Conservation (phyloP, 2,888 invertebrate genomes). For the Nephrotoma appendiculata region DNA sequence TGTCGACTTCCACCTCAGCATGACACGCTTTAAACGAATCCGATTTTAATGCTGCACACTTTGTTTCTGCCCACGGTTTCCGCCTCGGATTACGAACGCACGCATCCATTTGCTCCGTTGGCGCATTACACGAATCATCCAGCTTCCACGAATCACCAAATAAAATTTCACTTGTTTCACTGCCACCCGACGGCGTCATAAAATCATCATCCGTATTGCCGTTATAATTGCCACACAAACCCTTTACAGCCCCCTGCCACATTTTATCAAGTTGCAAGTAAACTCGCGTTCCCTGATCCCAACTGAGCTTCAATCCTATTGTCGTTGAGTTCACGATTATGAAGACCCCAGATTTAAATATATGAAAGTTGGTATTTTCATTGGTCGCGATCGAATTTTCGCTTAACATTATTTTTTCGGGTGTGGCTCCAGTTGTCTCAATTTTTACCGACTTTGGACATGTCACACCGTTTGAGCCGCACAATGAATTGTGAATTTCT, state of each 20-base stretch:
- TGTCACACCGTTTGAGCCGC: slow-evolving; percentile 72
- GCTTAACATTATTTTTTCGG: slow-evolving; percentile 49
- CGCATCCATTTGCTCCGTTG: slow-evolving; percentile 44
- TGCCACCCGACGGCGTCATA: slow-evolving; percentile 67
- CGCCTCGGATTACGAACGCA: slow-evolving; percentile 63
- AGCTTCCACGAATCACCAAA: slow-evolving; percentile 86
- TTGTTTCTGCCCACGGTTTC: slow-evolving; percentile 61
- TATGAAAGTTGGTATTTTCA: background rate
- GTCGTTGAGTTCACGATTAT: slow-evolving; percentile 69
- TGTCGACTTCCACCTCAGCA: slow-evolving; percentile 57
- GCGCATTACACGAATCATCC: slow-evolving; percentile 50
- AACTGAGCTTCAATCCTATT: slow-evolving; percentile 63
- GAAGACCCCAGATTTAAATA: slow-evolving; percentile 46
- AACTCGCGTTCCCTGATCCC: slow-evolving; percentile 74
- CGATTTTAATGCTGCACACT: slow-evolving; percentile 64
- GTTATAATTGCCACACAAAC: slow-evolving; percentile 86
- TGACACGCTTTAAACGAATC: slow-evolving; percentile 61
- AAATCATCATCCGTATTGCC: slow-evolving; percentile 73
- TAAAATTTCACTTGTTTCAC: slow-evolving; percentile 57
- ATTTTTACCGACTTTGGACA: slow-evolving; percentile 75
- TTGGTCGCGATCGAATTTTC: slow-evolving; percentile 17
- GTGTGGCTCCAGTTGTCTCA: slow-evolving; percentile 39
- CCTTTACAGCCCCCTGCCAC: slow-evolving; percentile 68
- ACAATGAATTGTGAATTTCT: slow-evolving; percentile 73
- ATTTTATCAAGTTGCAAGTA: slow-evolving; percentile 63